Evolutionary conservation across 1,140 invertebrate genomes (phyloP).

Genomic region (Calliopsis andreniformis): DNA sequence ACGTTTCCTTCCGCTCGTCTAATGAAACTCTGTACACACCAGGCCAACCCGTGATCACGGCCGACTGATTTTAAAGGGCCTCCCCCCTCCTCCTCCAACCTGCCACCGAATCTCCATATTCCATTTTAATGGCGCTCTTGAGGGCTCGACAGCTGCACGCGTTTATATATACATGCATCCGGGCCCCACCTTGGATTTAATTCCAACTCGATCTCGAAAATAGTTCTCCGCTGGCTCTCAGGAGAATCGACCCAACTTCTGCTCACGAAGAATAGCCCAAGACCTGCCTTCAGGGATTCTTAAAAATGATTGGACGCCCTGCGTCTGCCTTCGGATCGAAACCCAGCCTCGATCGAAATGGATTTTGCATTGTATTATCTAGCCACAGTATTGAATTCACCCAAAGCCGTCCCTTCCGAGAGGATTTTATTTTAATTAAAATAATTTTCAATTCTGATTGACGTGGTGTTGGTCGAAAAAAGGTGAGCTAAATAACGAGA

Average conservation of each 20-base stretch:
- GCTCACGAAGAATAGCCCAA: conserved; percentile 46
- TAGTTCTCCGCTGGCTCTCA: neutral
- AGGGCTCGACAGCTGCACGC: conserved; percentile 47
- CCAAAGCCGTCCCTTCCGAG: too few relatives aligned
- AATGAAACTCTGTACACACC: conserved; percentile 44
- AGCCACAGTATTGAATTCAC: too few relatives aligned
- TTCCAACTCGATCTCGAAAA: conserved; percentile 67
- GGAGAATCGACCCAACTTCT: neutral
- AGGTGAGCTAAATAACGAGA: too few relatives aligned
- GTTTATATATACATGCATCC: conserved; percentile 15
- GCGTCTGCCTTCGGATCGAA: conserved; percentile 42
- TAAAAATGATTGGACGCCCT: conserved; percentile 72
- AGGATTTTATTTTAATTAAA: too few relatives aligned
- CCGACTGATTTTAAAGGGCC: conserved; percentile 54
- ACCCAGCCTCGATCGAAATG: neutral
- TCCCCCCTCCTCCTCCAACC: too few relatives aligned
- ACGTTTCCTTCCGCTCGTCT: conserved; percentile 5
- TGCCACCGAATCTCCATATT: conserved; percentile 54
- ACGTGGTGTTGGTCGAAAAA: too few relatives aligned
- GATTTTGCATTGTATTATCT: neutral
- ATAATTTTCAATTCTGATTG: too few relatives aligned
- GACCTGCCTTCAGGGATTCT: conserved; percentile 58
- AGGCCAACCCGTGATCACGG: conserved; percentile 24
- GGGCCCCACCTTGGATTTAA: conserved; percentile 56
- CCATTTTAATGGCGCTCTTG: conserved; percentile 55